phyloP scores from a whole-genome alignment of 2,797 vertebrate genomes.

The Oreochromis mossambicus region DNA sequence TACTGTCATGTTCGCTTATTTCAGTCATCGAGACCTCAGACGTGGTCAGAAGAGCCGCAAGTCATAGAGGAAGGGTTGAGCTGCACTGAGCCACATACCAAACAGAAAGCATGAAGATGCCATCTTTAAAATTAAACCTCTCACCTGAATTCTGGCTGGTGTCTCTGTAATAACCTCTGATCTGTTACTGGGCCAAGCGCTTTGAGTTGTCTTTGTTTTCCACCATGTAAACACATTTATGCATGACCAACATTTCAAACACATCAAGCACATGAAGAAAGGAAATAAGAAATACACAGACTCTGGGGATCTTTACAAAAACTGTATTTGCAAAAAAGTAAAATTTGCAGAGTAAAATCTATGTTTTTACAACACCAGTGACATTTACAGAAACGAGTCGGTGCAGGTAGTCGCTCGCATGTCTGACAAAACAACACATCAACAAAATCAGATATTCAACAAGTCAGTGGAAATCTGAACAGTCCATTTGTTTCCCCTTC shows the following conservation, averaged over 20 bases:
- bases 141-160: background rate
- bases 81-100: background rate
- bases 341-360: slow-evolving; percentile 49
- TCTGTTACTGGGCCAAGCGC: rapidly evolving
- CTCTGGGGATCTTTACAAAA: slow-evolving; percentile 39
- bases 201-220: background rate
- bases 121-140: background rate
- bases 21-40: background rate
- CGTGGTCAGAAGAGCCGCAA: background rate
- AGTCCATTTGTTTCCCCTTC: background rate
- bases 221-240: background rate
- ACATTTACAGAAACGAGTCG: slow-evolving; percentile 50
- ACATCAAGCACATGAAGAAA: background rate
- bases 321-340: slow-evolving; percentile 61
- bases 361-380: slow-evolving; percentile 55
- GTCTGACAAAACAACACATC: background rate
- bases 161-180: background rate
- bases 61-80: background rate
- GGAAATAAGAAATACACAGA: background rate
- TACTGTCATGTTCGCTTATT: background rate
- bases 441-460: slow-evolving; percentile 8
- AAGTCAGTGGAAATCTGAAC: background rate
- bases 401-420: background rate
- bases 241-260: background rate
- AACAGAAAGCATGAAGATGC: background rate